phyloP scores from a whole-genome alignment of 2,797 vertebrate species.

The Darevskia nairensis region DNA sequence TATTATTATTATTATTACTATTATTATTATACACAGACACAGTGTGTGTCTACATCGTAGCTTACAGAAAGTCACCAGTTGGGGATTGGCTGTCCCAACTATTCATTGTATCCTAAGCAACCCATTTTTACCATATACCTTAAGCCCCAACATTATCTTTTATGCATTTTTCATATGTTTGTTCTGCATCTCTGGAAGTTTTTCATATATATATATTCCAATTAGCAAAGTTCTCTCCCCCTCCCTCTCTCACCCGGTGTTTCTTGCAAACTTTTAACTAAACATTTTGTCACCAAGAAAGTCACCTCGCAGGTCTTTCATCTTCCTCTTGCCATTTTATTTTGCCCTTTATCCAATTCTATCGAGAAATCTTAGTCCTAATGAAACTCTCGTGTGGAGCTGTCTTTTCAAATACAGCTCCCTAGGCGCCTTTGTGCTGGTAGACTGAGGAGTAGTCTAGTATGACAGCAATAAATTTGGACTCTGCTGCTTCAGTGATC shows the following conservation, averaged over 20 bases:
- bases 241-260: background rate
- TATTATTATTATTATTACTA: too few relatives aligned
- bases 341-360: slow-evolving; percentile 44
- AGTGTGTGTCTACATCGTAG: too few relatives aligned
- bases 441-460: slow-evolving; percentile 33
- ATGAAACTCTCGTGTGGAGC: slow-evolving; percentile 44
- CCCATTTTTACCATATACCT: too few relatives aligned
- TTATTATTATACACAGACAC: too few relatives aligned
- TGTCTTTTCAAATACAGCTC: slow-evolving; percentile 43
- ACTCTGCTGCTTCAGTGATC: slow-evolving; percentile 48
- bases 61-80: too few relatives aligned
- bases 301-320: slow-evolving; percentile 7
- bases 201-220: background rate
- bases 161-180: too few relatives aligned
- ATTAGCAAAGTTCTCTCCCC: background rate
- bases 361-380: slow-evolving; percentile 25
- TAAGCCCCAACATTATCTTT: background rate
- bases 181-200: too few relatives aligned
- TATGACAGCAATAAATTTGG: slow-evolving; percentile 59
- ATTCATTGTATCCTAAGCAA: too few relatives aligned
- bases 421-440: slow-evolving; percentile 49
- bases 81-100: too few relatives aligned
- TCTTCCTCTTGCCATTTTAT: background rate
- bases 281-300: slow-evolving; percentile 8
- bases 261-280: slow-evolving; percentile 22